phyloP scores from a whole-genome alignment of 2,888 invertebrate genomes.

The Trileptium ribeirensis region DNA sequence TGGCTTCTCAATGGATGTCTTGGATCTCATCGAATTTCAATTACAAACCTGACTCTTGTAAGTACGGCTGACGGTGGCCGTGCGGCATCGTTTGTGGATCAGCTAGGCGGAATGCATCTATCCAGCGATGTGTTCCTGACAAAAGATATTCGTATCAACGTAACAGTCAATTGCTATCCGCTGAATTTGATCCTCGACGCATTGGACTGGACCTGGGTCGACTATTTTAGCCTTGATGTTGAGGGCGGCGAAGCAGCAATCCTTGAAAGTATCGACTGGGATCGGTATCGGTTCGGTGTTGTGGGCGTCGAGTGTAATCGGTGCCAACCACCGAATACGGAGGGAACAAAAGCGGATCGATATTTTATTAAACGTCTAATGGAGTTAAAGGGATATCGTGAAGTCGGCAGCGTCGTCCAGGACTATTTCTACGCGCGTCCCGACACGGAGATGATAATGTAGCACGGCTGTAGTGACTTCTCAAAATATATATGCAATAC shows the following conservation, averaged over 20 bases:
- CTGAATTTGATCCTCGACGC: neutral
- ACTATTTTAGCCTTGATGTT: slow-evolving; percentile 2
- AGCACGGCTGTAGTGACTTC: no score
- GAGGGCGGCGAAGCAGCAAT: slow-evolving; percentile 9
- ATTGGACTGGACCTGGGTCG: neutral
- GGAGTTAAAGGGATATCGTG: neutral
- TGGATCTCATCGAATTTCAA: neutral
- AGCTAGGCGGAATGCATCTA: neutral
- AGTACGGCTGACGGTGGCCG: neutral
- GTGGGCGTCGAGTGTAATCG: neutral
- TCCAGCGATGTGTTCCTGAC: neutral
- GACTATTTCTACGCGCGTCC: neutral
- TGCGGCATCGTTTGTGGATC: neutral
- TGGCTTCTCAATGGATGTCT: neutral
- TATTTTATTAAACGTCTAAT: neutral
- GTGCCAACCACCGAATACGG: neutral
- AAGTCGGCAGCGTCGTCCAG: neutral
- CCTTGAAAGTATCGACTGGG: neutral
- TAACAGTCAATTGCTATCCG: neutral
- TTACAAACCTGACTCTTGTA: neutral
- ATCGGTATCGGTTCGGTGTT: neutral
- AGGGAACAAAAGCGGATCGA: neutral
- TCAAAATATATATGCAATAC: no score
- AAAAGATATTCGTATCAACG: neutral
- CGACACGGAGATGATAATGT: no score